These are phyloP conservation scores for Buteo buteo DNA, from an alignment of 2,113 vertebrate species.

Conservation along the genomic window DNA sequence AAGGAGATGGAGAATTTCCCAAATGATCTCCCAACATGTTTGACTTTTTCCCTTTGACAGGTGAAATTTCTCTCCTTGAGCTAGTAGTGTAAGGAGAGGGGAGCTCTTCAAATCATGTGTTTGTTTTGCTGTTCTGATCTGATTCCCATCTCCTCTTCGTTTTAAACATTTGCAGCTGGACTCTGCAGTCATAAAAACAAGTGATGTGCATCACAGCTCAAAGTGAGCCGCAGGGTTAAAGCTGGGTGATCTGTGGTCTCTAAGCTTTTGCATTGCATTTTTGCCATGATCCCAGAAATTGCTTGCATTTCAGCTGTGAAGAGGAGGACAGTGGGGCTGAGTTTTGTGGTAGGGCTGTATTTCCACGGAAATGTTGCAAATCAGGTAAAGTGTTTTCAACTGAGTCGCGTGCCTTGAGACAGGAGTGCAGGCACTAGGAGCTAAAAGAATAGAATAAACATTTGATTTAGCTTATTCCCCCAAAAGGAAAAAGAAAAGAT, in stretches of 20 bases:
- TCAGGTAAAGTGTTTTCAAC: not conserved
- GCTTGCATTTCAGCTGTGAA: not conserved
- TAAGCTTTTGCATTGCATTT: not conserved
- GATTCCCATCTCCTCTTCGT: not conserved
- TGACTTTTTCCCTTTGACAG: not conserved
- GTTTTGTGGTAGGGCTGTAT: not conserved
- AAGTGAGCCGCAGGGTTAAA: not conserved
- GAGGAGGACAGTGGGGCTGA: not conserved
- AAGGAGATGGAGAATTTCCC: not conserved
- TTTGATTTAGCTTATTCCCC: not conserved
- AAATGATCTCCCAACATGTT: rapidly evolving
- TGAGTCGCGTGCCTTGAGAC: not conserved
- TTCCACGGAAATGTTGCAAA: not conserved
- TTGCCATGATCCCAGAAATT: not conserved
- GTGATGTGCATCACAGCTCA: not conserved
- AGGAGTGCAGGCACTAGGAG: not conserved
- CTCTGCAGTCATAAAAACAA: not conserved
- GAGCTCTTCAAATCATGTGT: not conserved
- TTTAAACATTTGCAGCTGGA: not conserved
- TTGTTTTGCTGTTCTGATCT: not conserved
- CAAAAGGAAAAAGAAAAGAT: not conserved
- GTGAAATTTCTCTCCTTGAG: not conserved
- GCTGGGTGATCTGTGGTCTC: not conserved
- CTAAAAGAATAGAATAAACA: not conserved
- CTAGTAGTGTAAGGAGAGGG: not conserved